phyloP scores from a whole-genome alignment of 2,113 vertebrate genomes.

The Chloebia gouldiae region DNA sequence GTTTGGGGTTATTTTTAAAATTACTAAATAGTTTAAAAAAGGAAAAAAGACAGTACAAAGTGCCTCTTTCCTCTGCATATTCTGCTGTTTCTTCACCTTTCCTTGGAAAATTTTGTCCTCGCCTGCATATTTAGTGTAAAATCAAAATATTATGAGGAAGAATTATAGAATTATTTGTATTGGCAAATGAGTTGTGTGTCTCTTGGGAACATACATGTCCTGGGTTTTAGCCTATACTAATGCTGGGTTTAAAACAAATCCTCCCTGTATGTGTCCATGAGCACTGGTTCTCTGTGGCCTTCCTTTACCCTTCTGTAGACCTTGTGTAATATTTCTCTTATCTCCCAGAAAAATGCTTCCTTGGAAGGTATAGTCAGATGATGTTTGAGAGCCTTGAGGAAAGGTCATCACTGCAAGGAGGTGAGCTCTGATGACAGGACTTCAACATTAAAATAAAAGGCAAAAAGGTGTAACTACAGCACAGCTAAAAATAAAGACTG shows the following conservation, averaged over 20 bases:
- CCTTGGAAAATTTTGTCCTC: not conserved
- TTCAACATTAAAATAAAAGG: not conserved
- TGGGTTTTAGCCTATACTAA: not conserved
- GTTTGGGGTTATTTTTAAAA: not conserved
- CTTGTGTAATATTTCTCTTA: not conserved
- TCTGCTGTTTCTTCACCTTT: not conserved
- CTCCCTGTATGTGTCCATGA: not conserved
- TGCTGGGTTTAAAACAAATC: not conserved
- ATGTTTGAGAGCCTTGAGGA: not conserved
- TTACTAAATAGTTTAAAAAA: not conserved
- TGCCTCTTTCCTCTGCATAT: not conserved
- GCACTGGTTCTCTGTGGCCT: not conserved
- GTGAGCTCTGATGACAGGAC: not conserved
- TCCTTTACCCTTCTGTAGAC: not conserved
- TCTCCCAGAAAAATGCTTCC: not conserved
- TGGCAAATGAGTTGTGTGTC: not conserved
- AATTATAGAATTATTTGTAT: not conserved
- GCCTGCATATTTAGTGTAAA: not conserved
- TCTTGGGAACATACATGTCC: not conserved
- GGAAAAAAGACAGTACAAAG: not conserved
- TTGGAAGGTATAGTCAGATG: not conserved
- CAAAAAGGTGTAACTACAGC: not conserved
- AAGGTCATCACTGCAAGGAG: not conserved
- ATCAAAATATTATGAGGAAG: not conserved
- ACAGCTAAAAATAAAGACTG: slow-evolving; percentile 10